Evolutionary conservation across 2,113 vertebrate species (phyloP).

Genomic region (Haemorhous mexicanus): DNA sequence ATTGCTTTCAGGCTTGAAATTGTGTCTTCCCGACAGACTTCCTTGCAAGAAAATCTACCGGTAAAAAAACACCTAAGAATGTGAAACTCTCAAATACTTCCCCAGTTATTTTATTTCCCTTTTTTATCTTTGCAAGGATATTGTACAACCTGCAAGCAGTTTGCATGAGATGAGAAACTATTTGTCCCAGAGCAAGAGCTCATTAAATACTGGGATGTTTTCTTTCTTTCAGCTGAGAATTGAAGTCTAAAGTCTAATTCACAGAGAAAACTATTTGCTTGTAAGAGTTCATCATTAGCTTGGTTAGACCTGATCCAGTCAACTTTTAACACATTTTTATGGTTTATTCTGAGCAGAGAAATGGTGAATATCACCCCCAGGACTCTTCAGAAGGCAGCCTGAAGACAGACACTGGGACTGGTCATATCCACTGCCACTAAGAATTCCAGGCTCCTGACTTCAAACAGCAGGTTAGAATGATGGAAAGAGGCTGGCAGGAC

Average conservation of each 20-base stretch:
- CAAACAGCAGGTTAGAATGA: not conserved
- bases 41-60: not conserved
- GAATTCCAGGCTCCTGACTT: not conserved
- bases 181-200: not conserved
- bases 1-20: not conserved
- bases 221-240: not conserved
- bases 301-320: not conserved
- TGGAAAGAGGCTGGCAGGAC: not conserved
- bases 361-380: not conserved
- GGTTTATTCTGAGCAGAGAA: not conserved
- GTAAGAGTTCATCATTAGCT: not conserved
- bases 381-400: not conserved
- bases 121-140: not conserved
- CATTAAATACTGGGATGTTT: not conserved
- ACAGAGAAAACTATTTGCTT: accelerated
- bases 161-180: not conserved
- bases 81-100: not conserved
- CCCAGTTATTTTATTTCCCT: not conserved
- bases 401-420: not conserved
- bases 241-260: not conserved
- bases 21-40: not conserved
- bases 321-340: not conserved
- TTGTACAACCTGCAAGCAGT: not conserved
- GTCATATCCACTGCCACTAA: not conserved
- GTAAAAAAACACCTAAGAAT: not conserved